phyloP scores from a whole-genome alignment of 2,113 vertebrate species.

The Rallus limicola region DNA sequence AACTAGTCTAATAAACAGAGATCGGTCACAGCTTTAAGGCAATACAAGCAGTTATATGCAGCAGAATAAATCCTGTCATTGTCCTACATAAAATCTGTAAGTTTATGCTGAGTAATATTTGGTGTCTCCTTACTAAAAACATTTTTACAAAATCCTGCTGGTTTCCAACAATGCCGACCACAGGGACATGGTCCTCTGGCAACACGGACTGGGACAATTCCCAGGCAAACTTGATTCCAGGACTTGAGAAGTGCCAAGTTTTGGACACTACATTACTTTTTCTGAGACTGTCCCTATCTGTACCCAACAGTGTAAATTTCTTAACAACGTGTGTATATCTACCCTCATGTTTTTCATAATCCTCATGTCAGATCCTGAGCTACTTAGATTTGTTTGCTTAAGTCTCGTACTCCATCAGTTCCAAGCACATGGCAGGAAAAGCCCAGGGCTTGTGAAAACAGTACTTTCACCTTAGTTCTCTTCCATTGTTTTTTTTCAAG shows the following conservation, averaged over 20 bases:
- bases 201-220: neutral
- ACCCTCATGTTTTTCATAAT: neutral
- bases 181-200: neutral
- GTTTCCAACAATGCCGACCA: neutral
- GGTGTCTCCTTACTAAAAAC: neutral
- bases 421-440: neutral
- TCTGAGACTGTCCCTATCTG: neutral
- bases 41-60: neutral
- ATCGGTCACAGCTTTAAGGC: neutral
- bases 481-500: neutral
- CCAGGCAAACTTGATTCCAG: neutral
- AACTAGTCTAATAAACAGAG: neutral
- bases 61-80: neutral
- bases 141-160: neutral
- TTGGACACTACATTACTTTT: neutral
- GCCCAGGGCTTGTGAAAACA: neutral
- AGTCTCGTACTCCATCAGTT: neutral
- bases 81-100: neutral
- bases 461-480: neutral
- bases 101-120: neutral
- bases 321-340: neutral
- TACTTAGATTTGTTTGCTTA: neutral
- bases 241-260: neutral
- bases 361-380: neutral
- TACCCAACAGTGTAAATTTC: neutral